Percentiles rank a stretch among this genome's conserved stretches.
Conservation (phyloP, 2,797 vertebrate species). For the Coccyzus lansbergi region DNA sequence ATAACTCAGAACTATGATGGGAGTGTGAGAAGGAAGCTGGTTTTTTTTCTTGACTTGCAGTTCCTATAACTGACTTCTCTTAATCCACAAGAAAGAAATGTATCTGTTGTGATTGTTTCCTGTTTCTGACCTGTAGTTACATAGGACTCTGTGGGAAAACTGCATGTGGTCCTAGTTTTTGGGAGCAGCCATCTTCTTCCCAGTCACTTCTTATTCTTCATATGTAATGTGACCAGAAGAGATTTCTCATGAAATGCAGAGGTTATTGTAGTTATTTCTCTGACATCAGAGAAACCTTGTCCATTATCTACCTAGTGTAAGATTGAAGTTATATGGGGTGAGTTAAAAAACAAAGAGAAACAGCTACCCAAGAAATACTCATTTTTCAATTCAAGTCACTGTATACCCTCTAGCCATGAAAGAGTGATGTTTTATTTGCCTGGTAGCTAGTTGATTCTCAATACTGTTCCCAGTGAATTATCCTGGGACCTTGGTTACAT, state of each 20-base stretch:
- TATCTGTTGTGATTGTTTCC: conserved; percentile 66
- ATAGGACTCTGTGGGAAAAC: conserved; percentile 58
- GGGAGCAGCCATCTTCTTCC: conserved; percentile 75
- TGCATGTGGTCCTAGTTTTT: conserved; percentile 61
- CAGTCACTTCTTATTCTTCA: conserved; percentile 16
- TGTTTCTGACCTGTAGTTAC: conserved; percentile 61
- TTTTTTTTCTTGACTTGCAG: conserved; percentile 70
- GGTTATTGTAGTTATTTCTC: conserved; percentile 35
- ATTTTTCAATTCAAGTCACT: neutral
- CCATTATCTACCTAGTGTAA: conserved; percentile 7
- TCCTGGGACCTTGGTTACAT: conserved; percentile 30
- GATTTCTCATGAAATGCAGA: neutral
- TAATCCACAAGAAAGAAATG: conserved; percentile 57
- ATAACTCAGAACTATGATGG: conserved; percentile 70
- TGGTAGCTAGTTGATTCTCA: neutral
- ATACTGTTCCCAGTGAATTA: conserved; percentile 17
- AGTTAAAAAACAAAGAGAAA: neutral
- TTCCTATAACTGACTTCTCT: conserved; percentile 65
- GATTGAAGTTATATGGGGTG: neutral
- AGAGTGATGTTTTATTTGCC: conserved; percentile 14
- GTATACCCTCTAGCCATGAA: neutral
- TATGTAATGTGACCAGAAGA: neutral
- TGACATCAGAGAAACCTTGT: conserved; percentile 27
- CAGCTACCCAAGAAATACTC: neutral
- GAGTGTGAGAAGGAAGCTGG: conserved; percentile 60